Conservation (phyloP, 2,113 vertebrate species). For the Papio anubis region DNA sequence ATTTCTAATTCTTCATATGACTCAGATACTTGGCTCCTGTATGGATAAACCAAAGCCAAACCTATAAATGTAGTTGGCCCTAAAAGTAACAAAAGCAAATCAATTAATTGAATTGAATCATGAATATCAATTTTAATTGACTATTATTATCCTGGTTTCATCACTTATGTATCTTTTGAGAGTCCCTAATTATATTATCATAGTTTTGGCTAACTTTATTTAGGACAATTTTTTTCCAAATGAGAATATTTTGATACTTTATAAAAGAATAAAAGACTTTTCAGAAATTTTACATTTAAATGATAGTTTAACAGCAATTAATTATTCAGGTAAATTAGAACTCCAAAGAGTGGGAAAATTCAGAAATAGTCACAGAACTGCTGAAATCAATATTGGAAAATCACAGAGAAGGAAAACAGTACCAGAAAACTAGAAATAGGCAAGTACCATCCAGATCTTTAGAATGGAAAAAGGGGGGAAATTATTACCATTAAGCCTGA, state of each 20-base stretch:
- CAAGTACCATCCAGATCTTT: neutral
- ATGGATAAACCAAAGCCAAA: neutral
- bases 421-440: neutral
- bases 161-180: neutral
- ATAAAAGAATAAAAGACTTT: neutral
- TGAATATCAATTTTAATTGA: neutral
- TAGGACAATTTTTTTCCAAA: neutral
- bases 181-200: neutral
- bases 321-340: neutral
- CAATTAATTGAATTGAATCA: neutral
- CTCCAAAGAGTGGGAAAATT: neutral
- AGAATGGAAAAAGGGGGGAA: neutral
- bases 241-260: neutral
- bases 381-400: neutral
- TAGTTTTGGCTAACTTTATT: neutral
- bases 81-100: neutral
- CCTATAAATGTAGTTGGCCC: neutral
- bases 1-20: neutral
- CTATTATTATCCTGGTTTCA: neutral
- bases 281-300: neutral
- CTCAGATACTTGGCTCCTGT: neutral
- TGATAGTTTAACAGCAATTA: neutral
- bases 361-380: neutral
- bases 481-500: neutral
- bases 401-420: slow-evolving; percentile 2